phyloP scores from a whole-genome alignment of 2,888 invertebrate genomes.

The Lasiommata megera region DNA sequence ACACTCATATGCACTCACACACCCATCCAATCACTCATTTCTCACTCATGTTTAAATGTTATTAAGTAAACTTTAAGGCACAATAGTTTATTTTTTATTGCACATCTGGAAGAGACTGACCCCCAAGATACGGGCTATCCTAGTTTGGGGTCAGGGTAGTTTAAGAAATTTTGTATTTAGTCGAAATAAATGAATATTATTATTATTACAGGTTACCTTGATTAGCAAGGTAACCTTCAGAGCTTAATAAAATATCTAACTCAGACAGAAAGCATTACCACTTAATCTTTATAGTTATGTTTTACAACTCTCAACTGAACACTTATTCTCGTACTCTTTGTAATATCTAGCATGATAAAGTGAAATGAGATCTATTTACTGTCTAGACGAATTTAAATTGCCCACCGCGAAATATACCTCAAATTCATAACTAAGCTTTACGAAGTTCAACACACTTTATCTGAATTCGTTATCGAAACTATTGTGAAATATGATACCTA shows the following conservation, averaged over 20 bases:
- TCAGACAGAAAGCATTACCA: neutral
- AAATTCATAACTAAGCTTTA: neutral
- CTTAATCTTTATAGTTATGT: neutral
- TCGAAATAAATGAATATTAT: no score
- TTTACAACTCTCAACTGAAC: neutral
- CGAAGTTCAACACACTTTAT: conserved; percentile 2
- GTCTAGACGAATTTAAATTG: conserved; percentile 24
- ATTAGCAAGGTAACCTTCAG: no score
- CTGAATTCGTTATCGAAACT: neutral
- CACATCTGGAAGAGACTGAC: no score
- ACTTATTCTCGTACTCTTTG: neutral
- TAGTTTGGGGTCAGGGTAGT: no score
- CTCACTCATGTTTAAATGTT: no score
- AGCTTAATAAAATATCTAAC: neutral
- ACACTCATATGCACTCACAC: no score
- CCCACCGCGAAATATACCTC: conserved; percentile 3
- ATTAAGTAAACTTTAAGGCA: no score
- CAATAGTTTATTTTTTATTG: no score
- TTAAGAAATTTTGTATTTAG: no score
- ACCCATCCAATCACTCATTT: no score
- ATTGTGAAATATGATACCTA: neutral
- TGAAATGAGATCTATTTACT: conserved; percentile 14
- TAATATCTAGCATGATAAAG: conserved; percentile 13
- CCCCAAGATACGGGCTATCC: no score
- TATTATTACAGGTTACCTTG: no score